Conservation (phyloP, 2,797 vertebrate species). For the Meriones psammophilus region DNA sequence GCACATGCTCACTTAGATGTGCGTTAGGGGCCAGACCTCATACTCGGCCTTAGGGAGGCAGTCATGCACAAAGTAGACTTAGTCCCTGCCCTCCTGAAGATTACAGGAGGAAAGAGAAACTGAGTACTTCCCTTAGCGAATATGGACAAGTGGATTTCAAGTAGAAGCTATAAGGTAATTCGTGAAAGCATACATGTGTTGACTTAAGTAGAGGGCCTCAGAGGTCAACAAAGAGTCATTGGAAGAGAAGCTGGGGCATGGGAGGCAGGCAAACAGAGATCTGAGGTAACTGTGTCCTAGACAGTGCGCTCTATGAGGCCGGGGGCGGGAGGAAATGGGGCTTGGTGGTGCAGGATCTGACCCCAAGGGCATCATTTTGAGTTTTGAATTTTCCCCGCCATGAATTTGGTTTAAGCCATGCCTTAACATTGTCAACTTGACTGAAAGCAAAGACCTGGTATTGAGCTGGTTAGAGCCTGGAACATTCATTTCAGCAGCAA, state of each 20-base stretch:
- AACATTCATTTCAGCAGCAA: not conserved
- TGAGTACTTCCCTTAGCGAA: not conserved
- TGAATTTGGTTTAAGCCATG: not conserved
- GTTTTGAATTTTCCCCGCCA: constrained; percentile 23
- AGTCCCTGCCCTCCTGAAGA: not conserved
- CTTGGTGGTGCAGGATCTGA: not conserved
- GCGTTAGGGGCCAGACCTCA: not conserved
- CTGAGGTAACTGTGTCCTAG: not conserved
- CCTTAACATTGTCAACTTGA: not conserved
- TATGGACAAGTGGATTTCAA: not conserved
- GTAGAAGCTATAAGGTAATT: not conserved
- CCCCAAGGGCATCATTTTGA: not conserved
- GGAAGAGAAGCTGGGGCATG: not conserved
- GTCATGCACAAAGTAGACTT: not conserved
- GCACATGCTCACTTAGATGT: not conserved
- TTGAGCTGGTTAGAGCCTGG: constrained; percentile 26
- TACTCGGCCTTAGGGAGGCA: not conserved
- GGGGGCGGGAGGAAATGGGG: not conserved
- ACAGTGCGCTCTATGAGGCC: not conserved
- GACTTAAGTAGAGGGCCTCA: not conserved
- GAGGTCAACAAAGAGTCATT: not conserved
- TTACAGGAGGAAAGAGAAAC: not conserved
- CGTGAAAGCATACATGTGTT: not conserved
- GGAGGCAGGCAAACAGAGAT: not conserved
- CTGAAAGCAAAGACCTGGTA: constrained; percentile 25